Percentiles rank a stretch among this genome's conserved stretches.
phyloP scores from a whole-genome alignment of 2,888 invertebrate genomes.

The Caenorhabditis sp. region DNA sequence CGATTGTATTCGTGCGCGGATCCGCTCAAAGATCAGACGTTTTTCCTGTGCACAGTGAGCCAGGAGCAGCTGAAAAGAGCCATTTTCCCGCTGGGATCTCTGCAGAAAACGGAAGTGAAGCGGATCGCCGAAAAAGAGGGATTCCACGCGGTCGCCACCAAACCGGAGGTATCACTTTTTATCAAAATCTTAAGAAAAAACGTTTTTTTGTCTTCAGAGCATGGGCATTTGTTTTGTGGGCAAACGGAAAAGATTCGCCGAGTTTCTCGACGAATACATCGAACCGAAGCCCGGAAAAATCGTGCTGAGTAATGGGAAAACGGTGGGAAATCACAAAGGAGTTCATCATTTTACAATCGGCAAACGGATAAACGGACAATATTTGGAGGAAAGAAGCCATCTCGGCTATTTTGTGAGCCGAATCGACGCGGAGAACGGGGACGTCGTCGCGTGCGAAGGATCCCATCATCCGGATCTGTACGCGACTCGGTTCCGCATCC shows the following conservation, averaged over 20 bases:
- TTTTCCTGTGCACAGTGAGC: slow-evolving; percentile 90
- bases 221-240: slow-evolving; percentile 96
- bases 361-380: slow-evolving; percentile 85
- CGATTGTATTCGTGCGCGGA: slow-evolving; percentile 59
- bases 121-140: slow-evolving; percentile 77
- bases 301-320: slow-evolving; percentile 86
- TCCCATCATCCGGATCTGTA: slow-evolving; percentile 69
- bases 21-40: slow-evolving; percentile 91
- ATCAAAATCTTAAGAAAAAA: not conserved
- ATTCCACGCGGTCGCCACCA: slow-evolving; percentile 64
- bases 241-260: slow-evolving; percentile 86
- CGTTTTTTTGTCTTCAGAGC: slow-evolving; percentile 72
- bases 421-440: slow-evolving; percentile 85
- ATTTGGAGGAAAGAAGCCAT: slow-evolving; percentile 84
- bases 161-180: slow-evolving; percentile 65
- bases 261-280: slow-evolving; percentile 92
- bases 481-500: slow-evolving; percentile 63
- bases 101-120: slow-evolving; percentile 87
- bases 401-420: slow-evolving; percentile 86
- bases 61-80: slow-evolving; percentile 87
- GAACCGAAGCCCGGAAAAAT: slow-evolving; percentile 87
- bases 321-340: slow-evolving; percentile 86
- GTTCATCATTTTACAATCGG: slow-evolving; percentile 95
- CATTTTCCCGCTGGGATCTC: slow-evolving; percentile 88
- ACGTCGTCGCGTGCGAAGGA: slow-evolving; percentile 84